Conservation (phyloP, 2,888 invertebrate genomes). For the Agrochola circellaris region DNA sequence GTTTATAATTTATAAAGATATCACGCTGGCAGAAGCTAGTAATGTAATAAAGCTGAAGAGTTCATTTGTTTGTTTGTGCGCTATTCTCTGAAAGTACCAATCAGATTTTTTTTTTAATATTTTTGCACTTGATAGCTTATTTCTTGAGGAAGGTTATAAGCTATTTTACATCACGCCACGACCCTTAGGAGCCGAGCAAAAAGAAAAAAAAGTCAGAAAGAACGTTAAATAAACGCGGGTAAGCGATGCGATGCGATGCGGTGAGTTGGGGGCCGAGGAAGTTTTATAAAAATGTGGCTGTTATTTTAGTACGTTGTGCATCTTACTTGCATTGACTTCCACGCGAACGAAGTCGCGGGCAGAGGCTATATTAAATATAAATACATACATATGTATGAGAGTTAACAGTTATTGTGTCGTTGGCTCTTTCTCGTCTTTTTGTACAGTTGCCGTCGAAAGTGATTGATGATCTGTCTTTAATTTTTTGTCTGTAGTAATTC, state of each 20-base stretch:
- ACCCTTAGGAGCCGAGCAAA: neutral
- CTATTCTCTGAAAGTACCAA: neutral
- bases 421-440: conserved; percentile 1
- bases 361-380: neutral
- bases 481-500: too few relatives aligned
- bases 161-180: neutral
- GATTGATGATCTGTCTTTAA: neutral
- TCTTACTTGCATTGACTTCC: neutral
- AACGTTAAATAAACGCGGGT: neutral
- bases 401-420: conserved; percentile 31
- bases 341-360: neutral
- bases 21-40: neutral
- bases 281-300: too few relatives aligned
- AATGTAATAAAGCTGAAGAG: neutral
- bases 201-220: neutral
- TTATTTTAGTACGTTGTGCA: too few relatives aligned
- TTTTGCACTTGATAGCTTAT: too few relatives aligned
- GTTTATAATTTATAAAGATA: too few relatives aligned
- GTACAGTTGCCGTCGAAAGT: conserved; percentile 20
- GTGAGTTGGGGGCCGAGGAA: too few relatives aligned
- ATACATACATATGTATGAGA: conserved; percentile 30
- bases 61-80: neutral
- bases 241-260: too few relatives aligned
- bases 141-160: neutral
- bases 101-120: too few relatives aligned